Evolutionary conservation across 2,888 invertebrate species (phyloP), one percentile per base, ranked within the genome.

Genomic region (Euproctis similis): DNA sequence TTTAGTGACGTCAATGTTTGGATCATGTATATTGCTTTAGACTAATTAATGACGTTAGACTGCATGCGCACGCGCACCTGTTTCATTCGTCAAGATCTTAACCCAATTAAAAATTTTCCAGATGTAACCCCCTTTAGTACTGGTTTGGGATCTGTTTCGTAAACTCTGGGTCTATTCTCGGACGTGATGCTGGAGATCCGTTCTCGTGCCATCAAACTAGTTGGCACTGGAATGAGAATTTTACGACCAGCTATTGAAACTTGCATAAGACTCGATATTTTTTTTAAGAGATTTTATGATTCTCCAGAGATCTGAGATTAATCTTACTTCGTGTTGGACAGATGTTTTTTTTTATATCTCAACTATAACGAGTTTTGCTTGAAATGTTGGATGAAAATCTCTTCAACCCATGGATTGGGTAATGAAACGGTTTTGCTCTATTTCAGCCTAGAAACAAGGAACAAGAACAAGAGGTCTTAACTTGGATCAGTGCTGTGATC

Each of bases 401-500:
- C n/a, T n/a, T n/a, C n/a, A n/a, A n/a, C n/a, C n/a, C n/a, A n/a
- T n/a, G 16, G 6, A 6, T 4, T 3, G 9, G 8, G 18, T 17
- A 24, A 7, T 13, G n/a, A n/a, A n/a, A n/a, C n/a, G n/a, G n/a
- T n/a, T n/a, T 29, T 67, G 73, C 13, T 21, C 8, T 11, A 12
- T 23, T 23, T 12, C 64, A 93, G 92, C 86, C 89, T 50, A 91
- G 95, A 53, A 94, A 94, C 81, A 95, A 95, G 90, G 94, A 95
- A 82, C 91, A 95, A 64, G 95, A 96, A 82, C 86, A 88, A 27
- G 97, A 98, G 80, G 92, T 97, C 29, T 86, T 98, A 42, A 89
- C 88, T 58, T 98, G 98, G 98, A 94, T 98, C 56, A 89, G 89
- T 54, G 88, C 84, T 2, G 94, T 96, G n/a, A 46, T 93, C 7